Percentiles rank a stretch among this genome's conserved stretches.
Conservation (phyloP, 1,140 invertebrate species). For the Drosophila bipectinata region DNA sequence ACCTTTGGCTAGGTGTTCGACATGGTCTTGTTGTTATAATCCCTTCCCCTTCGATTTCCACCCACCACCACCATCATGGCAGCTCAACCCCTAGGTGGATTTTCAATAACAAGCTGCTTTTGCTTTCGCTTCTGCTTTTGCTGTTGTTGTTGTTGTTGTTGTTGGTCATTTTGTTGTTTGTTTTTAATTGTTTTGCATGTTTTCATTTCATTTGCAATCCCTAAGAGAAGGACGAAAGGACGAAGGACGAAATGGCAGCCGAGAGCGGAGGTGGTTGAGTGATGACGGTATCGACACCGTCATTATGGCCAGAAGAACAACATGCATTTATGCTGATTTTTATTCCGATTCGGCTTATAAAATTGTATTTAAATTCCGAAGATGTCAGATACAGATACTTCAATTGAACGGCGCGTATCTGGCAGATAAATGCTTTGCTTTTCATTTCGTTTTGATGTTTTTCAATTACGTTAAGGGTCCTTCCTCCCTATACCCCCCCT, state of each 20-base stretch:
- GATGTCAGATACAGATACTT: constrained; percentile 21
- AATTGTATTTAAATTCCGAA: constrained; percentile 36
- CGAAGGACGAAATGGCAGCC: neutral
- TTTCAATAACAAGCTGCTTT: constrained; percentile 44
- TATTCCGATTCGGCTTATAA: constrained; percentile 27
- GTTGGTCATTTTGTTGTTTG: constrained; percentile 58
- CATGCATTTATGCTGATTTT: constrained; percentile 48
- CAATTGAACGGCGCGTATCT: constrained; percentile 45
- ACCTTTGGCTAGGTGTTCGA: constrained; percentile 52
- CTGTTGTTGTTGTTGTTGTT: constrained; percentile 23
- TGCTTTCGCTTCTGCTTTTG: neutral
- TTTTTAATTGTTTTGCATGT: constrained; percentile 71
- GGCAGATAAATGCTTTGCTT: constrained; percentile 67
- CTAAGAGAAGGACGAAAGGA: neutral
- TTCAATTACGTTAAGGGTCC: constrained; percentile 67
- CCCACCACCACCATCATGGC: neutral
- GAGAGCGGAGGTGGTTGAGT: neutral
- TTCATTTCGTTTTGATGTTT: constrained; percentile 71
- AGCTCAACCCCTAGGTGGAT: neutral
- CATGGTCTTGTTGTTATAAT: constrained; percentile 48
- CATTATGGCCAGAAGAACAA: constrained; percentile 46
- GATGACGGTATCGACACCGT: constrained; percentile 27
- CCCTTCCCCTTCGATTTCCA: constrained; percentile 9
- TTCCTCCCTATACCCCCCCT: neutral
- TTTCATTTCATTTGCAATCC: constrained; percentile 67